Evolutionary conservation across 2,113 vertebrate genomes (phyloP).

Genomic region (Myrmophylax atrothorax): DNA sequence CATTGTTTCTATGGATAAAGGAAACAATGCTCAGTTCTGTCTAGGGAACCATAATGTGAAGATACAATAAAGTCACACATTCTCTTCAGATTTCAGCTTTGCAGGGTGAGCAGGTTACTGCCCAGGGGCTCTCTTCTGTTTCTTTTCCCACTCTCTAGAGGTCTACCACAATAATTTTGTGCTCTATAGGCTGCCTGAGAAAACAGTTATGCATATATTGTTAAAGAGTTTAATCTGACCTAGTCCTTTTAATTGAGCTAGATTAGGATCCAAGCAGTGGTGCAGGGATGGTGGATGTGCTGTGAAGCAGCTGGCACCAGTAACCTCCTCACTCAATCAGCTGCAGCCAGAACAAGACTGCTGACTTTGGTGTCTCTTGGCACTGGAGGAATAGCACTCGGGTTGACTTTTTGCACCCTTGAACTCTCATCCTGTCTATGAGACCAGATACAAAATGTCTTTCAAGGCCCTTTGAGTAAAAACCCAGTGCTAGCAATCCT

Average conservation of each 20-base stretch:
- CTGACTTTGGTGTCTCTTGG: conserved; percentile 29
- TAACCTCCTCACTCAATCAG: neutral
- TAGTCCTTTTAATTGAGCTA: neutral
- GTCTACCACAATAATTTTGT: neutral
- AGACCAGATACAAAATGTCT: neutral
- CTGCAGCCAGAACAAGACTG: neutral
- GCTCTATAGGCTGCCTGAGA: neutral
- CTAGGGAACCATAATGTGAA: conserved; percentile 20
- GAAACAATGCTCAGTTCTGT: neutral
- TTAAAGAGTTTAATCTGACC: neutral
- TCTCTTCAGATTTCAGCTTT: conserved; percentile 33
- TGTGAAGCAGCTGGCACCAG: neutral
- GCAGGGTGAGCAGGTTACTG: conserved; percentile 32
- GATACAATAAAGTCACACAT: conserved; percentile 13
- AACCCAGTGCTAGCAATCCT: neutral
- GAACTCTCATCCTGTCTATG: neutral
- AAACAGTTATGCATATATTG: neutral
- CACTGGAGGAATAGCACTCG: neutral
- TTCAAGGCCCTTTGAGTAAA: neutral
- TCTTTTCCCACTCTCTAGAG: neutral
- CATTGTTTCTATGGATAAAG: conserved; percentile 26
- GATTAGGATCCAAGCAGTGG: neutral
- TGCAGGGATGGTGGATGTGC: neutral
- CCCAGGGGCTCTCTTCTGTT: neutral
- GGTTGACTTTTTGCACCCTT: neutral